These are phyloP conservation scores for Drosophila seguyi DNA, from an alignment of 1,140 invertebrate genomes.

Conservation along the genomic window DNA sequence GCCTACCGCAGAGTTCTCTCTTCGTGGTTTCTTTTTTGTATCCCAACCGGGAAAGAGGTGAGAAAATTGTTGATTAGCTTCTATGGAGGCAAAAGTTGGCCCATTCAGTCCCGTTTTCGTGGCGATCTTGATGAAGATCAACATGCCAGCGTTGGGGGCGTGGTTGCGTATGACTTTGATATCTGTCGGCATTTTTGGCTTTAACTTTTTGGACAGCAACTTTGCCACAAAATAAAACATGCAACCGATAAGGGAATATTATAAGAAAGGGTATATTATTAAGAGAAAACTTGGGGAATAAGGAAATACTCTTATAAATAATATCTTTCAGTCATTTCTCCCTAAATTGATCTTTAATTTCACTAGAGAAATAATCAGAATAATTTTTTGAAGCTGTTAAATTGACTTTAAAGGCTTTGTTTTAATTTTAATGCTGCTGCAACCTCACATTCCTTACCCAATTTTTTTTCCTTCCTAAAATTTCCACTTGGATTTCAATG, in stretches of 20 bases:
- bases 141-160: conserved; percentile 73
- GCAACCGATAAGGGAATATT: conserved; percentile 9
- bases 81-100: conserved; percentile 67
- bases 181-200: conserved; percentile 79
- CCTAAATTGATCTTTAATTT: neutral
- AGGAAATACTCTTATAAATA: neutral
- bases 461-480: neutral
- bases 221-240: conserved; percentile 65
- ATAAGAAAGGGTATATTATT: conserved; percentile 54
- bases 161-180: conserved; percentile 80
- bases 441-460: neutral
- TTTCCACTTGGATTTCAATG: neutral
- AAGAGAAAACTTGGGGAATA: neutral
- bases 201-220: conserved; percentile 46
- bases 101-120: conserved; percentile 34
- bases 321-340: neutral
- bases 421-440: neutral
- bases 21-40: conserved; percentile 7
- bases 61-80: conserved; percentile 85
- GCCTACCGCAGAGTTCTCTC: conserved; percentile 72
- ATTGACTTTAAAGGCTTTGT: neutral
- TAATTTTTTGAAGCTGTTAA: neutral
- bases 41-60: conserved; percentile 80
- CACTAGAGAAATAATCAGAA: neutral
- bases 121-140: conserved; percentile 83